Evolutionary conservation across 2,797 vertebrate species (phyloP).

Genomic region (Eupleurogrammus muticus): DNA sequence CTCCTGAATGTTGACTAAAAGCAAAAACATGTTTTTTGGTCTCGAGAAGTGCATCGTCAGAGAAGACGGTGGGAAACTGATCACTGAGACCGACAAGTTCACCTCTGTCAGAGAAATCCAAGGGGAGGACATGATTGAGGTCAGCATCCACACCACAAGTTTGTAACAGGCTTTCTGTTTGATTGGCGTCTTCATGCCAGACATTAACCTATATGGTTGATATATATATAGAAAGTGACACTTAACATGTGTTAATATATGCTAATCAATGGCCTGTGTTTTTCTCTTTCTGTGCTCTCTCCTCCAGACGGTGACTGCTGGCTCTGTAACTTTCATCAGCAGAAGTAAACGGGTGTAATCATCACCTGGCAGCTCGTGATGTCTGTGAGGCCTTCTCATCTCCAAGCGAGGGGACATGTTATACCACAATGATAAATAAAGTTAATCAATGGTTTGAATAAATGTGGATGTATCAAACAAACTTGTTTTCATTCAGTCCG

Average conservation of each 20-base stretch:
- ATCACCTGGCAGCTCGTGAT: background rate
- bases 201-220: too few species aligned
- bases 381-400: background rate
- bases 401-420: background rate
- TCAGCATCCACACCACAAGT: conserved; percentile 52
- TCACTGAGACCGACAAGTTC: conserved; percentile 84
- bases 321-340: conserved; percentile 81
- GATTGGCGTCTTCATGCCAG: too few species aligned
- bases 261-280: background rate
- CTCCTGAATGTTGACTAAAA: too few species aligned
- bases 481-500: conserved; percentile 2
- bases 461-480: conserved; percentile 19
- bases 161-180: too few species aligned
- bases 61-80: conserved; percentile 85
- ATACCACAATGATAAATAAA: background rate
- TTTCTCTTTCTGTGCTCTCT: background rate
- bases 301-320: conserved; percentile 82
- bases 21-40: background rate
- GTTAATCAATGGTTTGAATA: conserved; percentile 7
- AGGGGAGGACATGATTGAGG: conserved; percentile 90
- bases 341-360: conserved; percentile 82
- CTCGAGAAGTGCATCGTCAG: conserved; percentile 82
- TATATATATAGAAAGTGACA: too few species aligned
- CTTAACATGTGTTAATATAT: too few species aligned
- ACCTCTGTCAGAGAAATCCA: conserved; percentile 85